phyloP scores from a whole-genome alignment of 2,113 vertebrate species.

The Cyprinodon tularosa region DNA sequence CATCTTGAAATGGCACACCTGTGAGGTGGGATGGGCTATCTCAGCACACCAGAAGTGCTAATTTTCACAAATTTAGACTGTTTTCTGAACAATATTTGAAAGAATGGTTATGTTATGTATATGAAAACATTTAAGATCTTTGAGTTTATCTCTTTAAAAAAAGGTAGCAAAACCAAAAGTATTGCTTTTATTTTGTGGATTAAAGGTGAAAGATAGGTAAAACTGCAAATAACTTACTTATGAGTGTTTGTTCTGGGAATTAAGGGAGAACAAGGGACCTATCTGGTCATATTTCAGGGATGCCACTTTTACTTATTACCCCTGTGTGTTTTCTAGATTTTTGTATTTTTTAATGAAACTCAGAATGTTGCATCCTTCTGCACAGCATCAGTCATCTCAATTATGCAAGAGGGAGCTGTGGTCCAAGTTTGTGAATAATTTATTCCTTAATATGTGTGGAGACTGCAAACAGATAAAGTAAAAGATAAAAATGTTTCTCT shows the following conservation, averaged over 20 bases:
- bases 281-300: slow-evolving; percentile 74
- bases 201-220: slow-evolving; percentile 20
- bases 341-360: slow-evolving; percentile 66
- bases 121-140: too few relatives aligned
- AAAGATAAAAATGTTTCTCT: slow-evolving; percentile 9
- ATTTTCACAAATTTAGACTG: neutral
- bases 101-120: too few relatives aligned
- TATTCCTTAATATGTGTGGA: slow-evolving; percentile 15
- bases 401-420: slow-evolving; percentile 51
- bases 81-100: too few relatives aligned
- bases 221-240: slow-evolving; percentile 14
- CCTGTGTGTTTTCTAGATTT: slow-evolving; percentile 60
- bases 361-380: slow-evolving; percentile 58
- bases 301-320: slow-evolving; percentile 66
- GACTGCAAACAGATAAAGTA: slow-evolving; percentile 16
- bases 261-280: slow-evolving; percentile 60
- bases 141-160: too few relatives aligned
- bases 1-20: neutral
- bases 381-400: slow-evolving; percentile 69
- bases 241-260: slow-evolving; percentile 57
- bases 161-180: too few relatives aligned
- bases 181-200: neutral
- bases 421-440: slow-evolving; percentile 28
- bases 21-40: neutral
- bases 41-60: neutral